Percentiles rank a stretch among this genome's conserved stretches.
Evolutionary conservation across 2,113 vertebrate species (phyloP).

Genomic region (Passer montanus): DNA sequence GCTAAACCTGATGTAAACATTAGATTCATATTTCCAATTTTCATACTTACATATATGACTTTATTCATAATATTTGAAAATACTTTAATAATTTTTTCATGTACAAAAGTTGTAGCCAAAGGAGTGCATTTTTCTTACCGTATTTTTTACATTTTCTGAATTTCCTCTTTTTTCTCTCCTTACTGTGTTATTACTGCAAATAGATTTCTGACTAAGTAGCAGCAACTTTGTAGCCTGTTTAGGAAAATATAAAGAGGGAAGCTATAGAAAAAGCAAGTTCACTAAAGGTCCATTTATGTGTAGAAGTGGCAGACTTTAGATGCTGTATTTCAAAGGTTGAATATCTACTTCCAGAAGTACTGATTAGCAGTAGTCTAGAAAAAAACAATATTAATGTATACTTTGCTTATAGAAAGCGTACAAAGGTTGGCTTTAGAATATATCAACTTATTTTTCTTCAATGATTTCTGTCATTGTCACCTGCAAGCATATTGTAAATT

Average conservation of each 20-base stretch:
- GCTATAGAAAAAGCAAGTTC: background rate
- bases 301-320: background rate
- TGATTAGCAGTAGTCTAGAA: background rate
- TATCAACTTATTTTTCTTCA: background rate
- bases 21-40: background rate
- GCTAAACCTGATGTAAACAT: background rate
- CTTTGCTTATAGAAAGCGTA: background rate
- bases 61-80: background rate
- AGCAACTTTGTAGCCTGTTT: background rate
- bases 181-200: background rate
- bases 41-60: background rate
- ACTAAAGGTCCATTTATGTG: background rate
- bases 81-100: background rate
- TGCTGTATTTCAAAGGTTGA: background rate
- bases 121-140: background rate
- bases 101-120: background rate
- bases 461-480: background rate
- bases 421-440: background rate
- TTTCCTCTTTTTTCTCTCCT: background rate
- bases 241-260: background rate
- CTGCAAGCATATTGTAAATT: background rate
- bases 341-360: background rate
- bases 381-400: background rate
- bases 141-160: background rate
- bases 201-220: background rate